Conservation (phyloP, 2,888 invertebrate genomes). For the Barypeithes pellucidus region DNA sequence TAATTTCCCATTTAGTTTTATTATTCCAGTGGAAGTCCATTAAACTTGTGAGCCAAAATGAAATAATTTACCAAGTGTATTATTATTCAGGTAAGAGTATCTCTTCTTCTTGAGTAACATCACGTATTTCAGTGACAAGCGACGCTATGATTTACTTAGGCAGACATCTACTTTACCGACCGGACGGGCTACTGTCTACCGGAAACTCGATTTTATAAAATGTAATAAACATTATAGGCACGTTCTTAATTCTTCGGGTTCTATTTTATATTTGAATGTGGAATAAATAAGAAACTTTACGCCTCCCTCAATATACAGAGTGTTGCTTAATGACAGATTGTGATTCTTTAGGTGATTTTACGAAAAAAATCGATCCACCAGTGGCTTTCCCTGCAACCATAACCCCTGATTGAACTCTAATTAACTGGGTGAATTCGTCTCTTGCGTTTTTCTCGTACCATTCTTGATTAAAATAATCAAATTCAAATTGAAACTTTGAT, state of each 20-base stretch:
- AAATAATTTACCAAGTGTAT: slow-evolving; percentile 29
- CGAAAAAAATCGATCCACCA: too few species aligned
- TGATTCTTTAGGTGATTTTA: too few species aligned
- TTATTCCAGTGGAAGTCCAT: too few species aligned
- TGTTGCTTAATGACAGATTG: neutral
- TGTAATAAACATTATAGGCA: slow-evolving; percentile 55
- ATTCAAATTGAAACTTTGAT: too few species aligned
- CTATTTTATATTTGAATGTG: slow-evolving; percentile 55
- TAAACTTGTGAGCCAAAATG: too few species aligned
- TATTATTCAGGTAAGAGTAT: slow-evolving; percentile 24
- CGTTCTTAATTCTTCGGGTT: slow-evolving; percentile 55
- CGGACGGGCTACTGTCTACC: slow-evolving; percentile 49
- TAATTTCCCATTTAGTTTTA: too few species aligned
- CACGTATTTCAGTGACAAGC: slow-evolving; percentile 35
- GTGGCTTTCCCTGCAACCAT: too few species aligned
- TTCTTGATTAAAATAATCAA: too few species aligned
- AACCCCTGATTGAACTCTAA: too few species aligned
- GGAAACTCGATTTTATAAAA: slow-evolving; percentile 59
- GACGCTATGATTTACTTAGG: slow-evolving; percentile 46
- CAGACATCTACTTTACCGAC: slow-evolving; percentile 24
- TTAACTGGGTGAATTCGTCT: too few species aligned
- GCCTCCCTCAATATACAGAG: neutral
- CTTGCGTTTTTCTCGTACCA: too few species aligned
- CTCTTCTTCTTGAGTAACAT: slow-evolving; percentile 35
- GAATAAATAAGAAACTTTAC: neutral